phyloP scores from a whole-genome alignment of 2,888 invertebrate genomes.

The Drosophila nr. perissopoda region DNA sequence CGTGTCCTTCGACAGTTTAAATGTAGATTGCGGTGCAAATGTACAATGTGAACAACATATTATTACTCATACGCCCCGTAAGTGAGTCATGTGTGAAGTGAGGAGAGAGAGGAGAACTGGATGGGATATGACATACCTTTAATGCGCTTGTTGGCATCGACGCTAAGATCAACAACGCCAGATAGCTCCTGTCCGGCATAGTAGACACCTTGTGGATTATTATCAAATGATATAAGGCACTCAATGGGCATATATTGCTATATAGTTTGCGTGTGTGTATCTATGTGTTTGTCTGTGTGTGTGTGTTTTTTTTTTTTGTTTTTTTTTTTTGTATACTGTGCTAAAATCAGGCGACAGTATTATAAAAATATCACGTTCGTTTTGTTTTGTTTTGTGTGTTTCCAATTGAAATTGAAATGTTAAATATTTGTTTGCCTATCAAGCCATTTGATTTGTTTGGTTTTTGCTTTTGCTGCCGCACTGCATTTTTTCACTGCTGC shows the following conservation, averaged over 20 bases:
- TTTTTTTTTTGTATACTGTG: conserved; percentile 47
- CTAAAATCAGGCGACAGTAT: conserved; percentile 71
- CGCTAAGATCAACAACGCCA: conserved; percentile 84
- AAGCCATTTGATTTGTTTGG: conserved; percentile 68
- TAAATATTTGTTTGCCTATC: conserved; percentile 64
- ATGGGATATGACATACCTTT: conserved; percentile 75
- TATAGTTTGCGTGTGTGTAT: conserved; percentile 39
- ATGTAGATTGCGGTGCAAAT: conserved; percentile 28
- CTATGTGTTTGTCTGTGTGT: conserved; percentile 43
- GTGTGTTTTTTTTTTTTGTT: conserved; percentile 35
- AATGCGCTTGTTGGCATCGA: conserved; percentile 84
- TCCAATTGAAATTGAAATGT: conserved; percentile 47
- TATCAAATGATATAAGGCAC: conserved; percentile 85
- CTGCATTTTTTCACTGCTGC: conserved; percentile 70
- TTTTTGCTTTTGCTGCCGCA: conserved; percentile 54
- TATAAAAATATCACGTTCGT: conserved; percentile 72
- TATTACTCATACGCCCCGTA: conserved; percentile 64
- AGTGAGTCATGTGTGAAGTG: conserved; percentile 55
- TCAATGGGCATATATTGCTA: conserved; percentile 85
- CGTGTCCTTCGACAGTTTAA: conserved; percentile 63
- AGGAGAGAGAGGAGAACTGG: not conserved
- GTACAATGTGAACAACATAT: conserved; percentile 16
- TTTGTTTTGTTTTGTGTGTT: conserved; percentile 37
- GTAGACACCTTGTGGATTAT: conserved; percentile 85
- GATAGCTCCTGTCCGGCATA: conserved; percentile 85